Evolutionary conservation across 2,888 invertebrate genomes (phyloP).

Genomic region (Athalia cordata): DNA sequence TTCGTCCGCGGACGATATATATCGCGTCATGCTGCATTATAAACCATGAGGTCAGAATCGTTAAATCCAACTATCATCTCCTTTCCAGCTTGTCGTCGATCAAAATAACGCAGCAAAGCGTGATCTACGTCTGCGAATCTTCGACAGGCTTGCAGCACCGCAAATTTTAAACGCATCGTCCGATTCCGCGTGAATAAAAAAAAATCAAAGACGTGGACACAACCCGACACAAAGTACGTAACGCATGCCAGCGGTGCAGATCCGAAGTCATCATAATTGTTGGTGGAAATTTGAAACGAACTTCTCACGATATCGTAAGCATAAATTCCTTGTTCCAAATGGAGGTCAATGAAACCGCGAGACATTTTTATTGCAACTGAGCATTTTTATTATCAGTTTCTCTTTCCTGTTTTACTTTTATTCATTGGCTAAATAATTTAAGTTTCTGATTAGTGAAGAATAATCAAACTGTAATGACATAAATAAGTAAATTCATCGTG

Average conservation of each 20-base stretch:
- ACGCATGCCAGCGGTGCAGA: too few species aligned
- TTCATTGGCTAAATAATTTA: too few species aligned
- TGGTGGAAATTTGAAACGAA: constrained; percentile 5
- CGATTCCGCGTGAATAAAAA: too few species aligned
- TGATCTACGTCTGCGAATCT: background rate
- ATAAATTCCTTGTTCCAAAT: background rate
- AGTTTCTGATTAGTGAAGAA: too few species aligned
- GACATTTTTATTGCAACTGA: too few species aligned
- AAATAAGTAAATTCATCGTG: too few species aligned
- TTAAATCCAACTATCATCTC: background rate
- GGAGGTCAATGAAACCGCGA: too few species aligned
- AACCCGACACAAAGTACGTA: too few species aligned
- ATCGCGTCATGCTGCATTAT: constrained; percentile 1
- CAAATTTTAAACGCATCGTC: too few species aligned
- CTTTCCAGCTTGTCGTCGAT: background rate
- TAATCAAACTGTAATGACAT: too few species aligned
- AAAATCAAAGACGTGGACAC: background rate
- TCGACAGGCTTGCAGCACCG: background rate
- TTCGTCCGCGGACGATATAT: background rate
- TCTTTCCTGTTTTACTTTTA: too few species aligned
- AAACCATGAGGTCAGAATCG: constrained; percentile 32
- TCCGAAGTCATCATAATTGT: background rate
- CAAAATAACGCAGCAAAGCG: background rate
- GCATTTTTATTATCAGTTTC: too few species aligned
- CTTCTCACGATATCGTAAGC: background rate